Percentiles rank a stretch among this genome's conserved stretches.
These are phyloP conservation scores for Trilocha varians DNA, from an alignment of 2,888 invertebrate genomes.

Conservation along the genomic window DNA sequence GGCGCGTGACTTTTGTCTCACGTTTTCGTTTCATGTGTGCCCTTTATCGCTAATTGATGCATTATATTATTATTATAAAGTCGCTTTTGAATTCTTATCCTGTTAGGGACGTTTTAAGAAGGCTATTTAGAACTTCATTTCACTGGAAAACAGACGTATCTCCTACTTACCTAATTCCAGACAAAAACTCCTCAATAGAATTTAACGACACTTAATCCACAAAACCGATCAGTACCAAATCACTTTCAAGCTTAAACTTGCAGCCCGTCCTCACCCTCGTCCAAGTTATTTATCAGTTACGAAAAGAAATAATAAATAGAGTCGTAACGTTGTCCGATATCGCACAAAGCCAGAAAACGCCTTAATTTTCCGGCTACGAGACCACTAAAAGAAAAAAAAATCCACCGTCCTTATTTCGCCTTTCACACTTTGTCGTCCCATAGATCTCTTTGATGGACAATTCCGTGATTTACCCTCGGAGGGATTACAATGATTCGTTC, in stretches of 20 bases:
- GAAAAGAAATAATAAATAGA: conserved; percentile 27
- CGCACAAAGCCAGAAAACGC: conserved; percentile 44
- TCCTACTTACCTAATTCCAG: no score
- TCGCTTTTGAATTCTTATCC: no score
- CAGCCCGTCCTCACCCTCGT: background rate
- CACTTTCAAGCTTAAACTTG: background rate
- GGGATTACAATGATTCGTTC: conserved; percentile 29
- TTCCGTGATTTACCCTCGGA: conserved; percentile 28
- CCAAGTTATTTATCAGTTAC: conserved; percentile 22
- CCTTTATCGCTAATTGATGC: no score
- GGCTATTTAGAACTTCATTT: no score
- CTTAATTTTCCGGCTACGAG: conserved; percentile 61
- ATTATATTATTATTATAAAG: no score
- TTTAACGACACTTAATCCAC: no score
- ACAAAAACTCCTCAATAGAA: no score
- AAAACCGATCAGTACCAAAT: no score
- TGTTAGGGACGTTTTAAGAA: no score
- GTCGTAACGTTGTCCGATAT: conserved; percentile 27
- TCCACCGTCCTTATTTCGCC: conserved; percentile 20
- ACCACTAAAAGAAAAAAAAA: conserved; percentile 22
- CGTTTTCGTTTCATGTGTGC: no score
- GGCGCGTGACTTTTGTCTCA: no score
- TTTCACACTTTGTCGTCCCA: conserved; percentile 33
- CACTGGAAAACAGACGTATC: no score
- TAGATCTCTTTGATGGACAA: conserved; percentile 33